Conservation (phyloP, 1,140 invertebrate species). For the Himalopsyche phryganea region DNA sequence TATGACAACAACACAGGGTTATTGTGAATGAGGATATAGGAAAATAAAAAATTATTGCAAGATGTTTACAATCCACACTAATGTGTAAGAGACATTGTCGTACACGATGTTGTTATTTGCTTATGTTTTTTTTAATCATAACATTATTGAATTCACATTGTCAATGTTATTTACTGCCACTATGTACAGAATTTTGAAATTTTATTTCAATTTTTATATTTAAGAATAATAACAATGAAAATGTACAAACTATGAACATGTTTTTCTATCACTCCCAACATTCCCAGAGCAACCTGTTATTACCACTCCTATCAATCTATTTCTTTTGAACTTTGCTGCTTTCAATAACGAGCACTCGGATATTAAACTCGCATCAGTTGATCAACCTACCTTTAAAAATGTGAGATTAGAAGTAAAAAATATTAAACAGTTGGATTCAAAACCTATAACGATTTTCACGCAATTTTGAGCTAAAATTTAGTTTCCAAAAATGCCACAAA, state of each 20-base stretch:
- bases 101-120: constrained; percentile 19
- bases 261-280: constrained; percentile 1
- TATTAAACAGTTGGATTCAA: no score
- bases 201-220: constrained; percentile 31
- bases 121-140: constrained; percentile 18
- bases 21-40: constrained; percentile 1
- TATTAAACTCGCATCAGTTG: no score
- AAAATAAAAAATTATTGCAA: constrained; percentile 6
- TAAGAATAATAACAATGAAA: constrained; percentile 32
- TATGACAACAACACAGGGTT: constrained; percentile 11
- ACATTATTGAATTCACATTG: constrained; percentile 22
- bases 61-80: constrained; percentile 9
- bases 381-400: no score
- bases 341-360: no score
- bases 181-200: constrained; percentile 31
- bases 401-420: no score
- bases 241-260: constrained; percentile 26
- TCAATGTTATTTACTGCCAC: constrained; percentile 33
- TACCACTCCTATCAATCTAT: constrained; percentile 3
- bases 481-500: no score
- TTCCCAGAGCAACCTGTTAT: no score
- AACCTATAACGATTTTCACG: no score
- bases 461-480: no score
- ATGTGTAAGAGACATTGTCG: constrained; percentile 19
- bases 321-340: no score